These are phyloP conservation scores for Eurosta solidaginis DNA, from an alignment of 1,140 invertebrate genomes.

Conservation along the genomic window DNA sequence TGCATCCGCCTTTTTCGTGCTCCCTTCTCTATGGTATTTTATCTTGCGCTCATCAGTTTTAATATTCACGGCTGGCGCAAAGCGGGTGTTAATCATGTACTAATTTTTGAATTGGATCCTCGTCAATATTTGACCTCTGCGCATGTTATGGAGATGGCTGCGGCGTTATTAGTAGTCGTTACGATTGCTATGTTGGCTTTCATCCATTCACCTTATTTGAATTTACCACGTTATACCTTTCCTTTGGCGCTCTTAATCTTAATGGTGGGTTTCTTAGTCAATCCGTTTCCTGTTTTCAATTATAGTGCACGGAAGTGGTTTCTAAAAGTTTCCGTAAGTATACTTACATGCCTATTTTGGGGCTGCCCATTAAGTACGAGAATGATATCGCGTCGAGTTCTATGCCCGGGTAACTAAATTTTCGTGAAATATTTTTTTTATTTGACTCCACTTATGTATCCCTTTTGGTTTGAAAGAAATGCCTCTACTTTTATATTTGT, in stretches of 20 bases:
- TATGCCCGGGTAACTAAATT: too few relatives aligned
- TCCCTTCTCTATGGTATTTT: constrained; percentile 70
- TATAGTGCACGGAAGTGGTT: constrained; percentile 64
- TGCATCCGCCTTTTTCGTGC: constrained; percentile 66
- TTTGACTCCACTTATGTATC: too few relatives aligned
- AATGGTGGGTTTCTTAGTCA: constrained; percentile 68
- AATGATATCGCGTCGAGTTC: background rate
- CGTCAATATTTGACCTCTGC: constrained; percentile 72
- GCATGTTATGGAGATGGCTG: constrained; percentile 72
- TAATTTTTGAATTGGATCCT: constrained; percentile 81
- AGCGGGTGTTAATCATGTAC: constrained; percentile 78
- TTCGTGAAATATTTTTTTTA: too few relatives aligned
- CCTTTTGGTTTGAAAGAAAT: too few relatives aligned
- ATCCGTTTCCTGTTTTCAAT: constrained; percentile 69
- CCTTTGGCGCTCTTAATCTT: constrained; percentile 67
- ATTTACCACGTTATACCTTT: constrained; percentile 65
- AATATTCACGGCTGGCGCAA: constrained; percentile 76
- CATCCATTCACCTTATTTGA: constrained; percentile 64
- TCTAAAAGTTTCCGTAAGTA: constrained; percentile 58
- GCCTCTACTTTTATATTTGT: too few relatives aligned
- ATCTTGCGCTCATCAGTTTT: constrained; percentile 73
- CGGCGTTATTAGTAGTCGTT: constrained; percentile 74
- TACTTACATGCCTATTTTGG: constrained; percentile 14
- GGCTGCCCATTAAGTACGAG: background rate
- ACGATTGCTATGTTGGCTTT: constrained; percentile 62